phyloP scores from a whole-genome alignment of 2,888 invertebrate species.

The Drosophila mimica region DNA sequence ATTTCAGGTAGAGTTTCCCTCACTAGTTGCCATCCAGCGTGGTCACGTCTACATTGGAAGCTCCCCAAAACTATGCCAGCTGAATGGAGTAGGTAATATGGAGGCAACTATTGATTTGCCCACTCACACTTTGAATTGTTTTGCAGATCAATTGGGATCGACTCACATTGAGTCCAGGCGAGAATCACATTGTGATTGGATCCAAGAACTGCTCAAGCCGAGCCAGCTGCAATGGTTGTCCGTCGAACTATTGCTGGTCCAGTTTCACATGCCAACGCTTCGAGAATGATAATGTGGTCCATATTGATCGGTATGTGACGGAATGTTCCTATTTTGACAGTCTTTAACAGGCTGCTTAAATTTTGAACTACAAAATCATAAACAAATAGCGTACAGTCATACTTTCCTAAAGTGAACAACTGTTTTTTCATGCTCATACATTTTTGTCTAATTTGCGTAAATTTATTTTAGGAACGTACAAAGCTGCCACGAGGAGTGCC shows the following conservation, averaged over 20 bases:
- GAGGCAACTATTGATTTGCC: not conserved
- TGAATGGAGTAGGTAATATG: slow-evolving; percentile 85
- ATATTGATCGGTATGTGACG: slow-evolving; percentile 61
- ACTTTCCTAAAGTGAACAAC: not conserved
- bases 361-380: not conserved
- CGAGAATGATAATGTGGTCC: slow-evolving; percentile 78
- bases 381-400: not conserved
- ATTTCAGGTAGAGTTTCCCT: slow-evolving; percentile 90
- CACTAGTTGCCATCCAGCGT: slow-evolving; percentile 90
- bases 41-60: slow-evolving; percentile 93
- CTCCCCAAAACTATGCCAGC: slow-evolving; percentile 91
- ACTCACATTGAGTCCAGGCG: slow-evolving; percentile 74
- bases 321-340: not conserved
- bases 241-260: slow-evolving; percentile 82
- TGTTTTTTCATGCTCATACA: not conserved
- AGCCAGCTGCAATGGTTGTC: slow-evolving; percentile 76
- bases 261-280: slow-evolving; percentile 81
- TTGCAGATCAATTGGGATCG: slow-evolving; percentile 82
- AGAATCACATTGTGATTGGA: slow-evolving; percentile 71
- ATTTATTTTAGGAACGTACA: slow-evolving; percentile 49
- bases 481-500: slow-evolving; percentile 90
- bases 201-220: slow-evolving; percentile 56
- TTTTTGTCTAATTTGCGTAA: not conserved
- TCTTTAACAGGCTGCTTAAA: not conserved
- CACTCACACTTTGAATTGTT: not conserved